phyloP scores from a whole-genome alignment of 2,797 vertebrate genomes.

The Eurystomus glaucurus region DNA sequence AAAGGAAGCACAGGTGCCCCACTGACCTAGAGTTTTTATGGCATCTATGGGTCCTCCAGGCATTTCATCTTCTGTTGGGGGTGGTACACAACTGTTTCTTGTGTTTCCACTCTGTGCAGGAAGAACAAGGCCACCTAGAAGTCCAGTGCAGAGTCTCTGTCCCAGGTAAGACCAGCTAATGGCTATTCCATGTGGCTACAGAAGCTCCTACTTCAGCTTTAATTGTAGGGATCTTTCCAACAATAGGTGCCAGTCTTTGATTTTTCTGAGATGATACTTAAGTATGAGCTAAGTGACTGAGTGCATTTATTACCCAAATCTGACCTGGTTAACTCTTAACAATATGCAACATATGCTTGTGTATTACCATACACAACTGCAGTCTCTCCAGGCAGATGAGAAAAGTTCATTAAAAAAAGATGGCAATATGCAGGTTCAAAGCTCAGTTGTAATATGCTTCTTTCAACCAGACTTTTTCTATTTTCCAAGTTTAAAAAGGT shows the following conservation, averaged over 20 bases:
- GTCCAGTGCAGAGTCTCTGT: background rate
- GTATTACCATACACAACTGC: background rate
- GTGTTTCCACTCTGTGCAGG: background rate
- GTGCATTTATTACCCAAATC: background rate
- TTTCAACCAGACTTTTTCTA: background rate
- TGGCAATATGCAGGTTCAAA: background rate
- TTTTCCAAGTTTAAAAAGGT: background rate
- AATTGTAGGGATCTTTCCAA: background rate
- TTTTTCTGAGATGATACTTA: background rate
- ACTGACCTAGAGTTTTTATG: background rate
- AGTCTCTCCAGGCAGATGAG: background rate
- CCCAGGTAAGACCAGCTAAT: background rate
- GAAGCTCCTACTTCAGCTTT: background rate
- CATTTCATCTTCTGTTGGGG: fast-evolving
- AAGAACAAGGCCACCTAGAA: background rate
- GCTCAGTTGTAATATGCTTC: background rate
- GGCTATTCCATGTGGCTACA: background rate
- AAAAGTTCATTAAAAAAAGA: background rate
- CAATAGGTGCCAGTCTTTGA: background rate
- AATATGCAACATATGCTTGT: background rate
- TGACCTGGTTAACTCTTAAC: background rate
- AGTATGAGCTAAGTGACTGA: background rate
- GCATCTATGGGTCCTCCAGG: background rate
- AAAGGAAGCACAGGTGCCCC: background rate
- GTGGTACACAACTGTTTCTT: background rate